A percentile compares a stretch with the other conserved stretches of the same genome.
These are phyloP conservation scores for Natrix natrix DNA, from an alignment of 2,797 vertebrate species.

Conservation along the genomic window DNA sequence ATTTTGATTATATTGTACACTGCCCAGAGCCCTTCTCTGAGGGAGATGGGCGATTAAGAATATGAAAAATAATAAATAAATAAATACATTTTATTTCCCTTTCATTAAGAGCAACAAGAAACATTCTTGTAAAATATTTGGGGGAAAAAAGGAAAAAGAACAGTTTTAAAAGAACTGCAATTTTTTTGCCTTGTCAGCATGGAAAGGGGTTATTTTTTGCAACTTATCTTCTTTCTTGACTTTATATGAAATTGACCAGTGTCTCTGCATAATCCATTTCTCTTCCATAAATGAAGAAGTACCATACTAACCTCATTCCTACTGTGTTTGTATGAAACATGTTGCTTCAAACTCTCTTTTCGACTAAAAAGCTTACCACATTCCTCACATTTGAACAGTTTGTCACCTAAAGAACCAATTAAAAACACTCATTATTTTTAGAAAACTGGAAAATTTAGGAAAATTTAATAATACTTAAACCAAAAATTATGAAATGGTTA, in stretches of 20 bases:
- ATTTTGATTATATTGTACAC: not conserved
- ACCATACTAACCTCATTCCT: slow-evolving; percentile 80
- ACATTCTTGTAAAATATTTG: not conserved
- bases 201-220: not conserved
- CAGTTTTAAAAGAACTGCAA: not conserved
- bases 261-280: not conserved
- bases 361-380: slow-evolving; percentile 97
- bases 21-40: not conserved
- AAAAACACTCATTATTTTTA: slow-evolving; percentile 28
- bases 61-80: not conserved
- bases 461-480: not conserved
- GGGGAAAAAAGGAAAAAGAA: not conserved
- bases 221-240: not conserved
- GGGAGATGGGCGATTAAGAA: not conserved
- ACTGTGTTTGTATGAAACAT: slow-evolving; percentile 99
- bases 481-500: not conserved
- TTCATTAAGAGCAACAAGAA: not conserved
- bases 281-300: not conserved
- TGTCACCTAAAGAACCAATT: slow-evolving; percentile 82
- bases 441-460: slow-evolving; percentile 28
- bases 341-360: slow-evolving; percentile 97
- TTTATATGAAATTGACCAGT: not conserved
- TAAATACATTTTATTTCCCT: not conserved
- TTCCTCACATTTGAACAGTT: slow-evolving; percentile 96
- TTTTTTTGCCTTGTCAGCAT: not conserved